Evolutionary conservation across 2,113 vertebrate genomes (phyloP).

Genomic region (Bombycilla garrulus): DNA sequence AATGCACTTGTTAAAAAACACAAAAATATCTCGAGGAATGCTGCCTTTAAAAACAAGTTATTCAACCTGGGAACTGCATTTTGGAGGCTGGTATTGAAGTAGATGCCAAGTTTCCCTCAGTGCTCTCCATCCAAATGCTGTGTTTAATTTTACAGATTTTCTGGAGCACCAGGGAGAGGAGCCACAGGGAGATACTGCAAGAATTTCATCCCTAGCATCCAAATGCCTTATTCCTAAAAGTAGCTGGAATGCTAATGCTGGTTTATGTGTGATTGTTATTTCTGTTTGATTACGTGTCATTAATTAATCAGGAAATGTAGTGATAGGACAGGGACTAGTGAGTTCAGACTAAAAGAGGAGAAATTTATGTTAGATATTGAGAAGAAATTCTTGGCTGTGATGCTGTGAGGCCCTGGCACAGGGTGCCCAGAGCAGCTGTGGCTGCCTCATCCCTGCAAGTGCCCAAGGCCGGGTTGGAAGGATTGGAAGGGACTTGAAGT

Average conservation of each 20-base stretch:
- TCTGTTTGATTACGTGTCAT: not conserved
- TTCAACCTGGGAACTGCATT: not conserved
- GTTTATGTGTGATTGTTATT: not conserved
- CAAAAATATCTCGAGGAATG: not conserved
- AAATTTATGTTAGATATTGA: no score
- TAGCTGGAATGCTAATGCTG: rapidly evolving
- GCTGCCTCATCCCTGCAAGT: not conserved
- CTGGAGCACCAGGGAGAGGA: not conserved
- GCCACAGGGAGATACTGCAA: not conserved
- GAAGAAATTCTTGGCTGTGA: not conserved
- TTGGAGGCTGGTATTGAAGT: slow-evolving; percentile 12
- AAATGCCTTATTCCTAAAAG: not conserved
- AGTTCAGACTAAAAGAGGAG: not conserved
- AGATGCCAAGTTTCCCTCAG: slow-evolving; percentile 9
- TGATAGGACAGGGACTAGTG: not conserved
- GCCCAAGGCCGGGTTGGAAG: rapidly evolving
- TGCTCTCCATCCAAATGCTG: not conserved
- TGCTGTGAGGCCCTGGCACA: not conserved
- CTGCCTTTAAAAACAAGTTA: slow-evolving; percentile 31
- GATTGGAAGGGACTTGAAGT: rapidly evolving
- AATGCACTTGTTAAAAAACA: slow-evolving; percentile 21
- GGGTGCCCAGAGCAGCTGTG: not conserved
- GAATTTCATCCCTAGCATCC: not conserved
- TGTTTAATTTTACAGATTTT: not conserved
- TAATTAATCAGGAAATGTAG: not conserved